Base-by-base conservation (phyloP, 1,140 invertebrate species). In the Pseudomyrmex flavicornis region DNA sequence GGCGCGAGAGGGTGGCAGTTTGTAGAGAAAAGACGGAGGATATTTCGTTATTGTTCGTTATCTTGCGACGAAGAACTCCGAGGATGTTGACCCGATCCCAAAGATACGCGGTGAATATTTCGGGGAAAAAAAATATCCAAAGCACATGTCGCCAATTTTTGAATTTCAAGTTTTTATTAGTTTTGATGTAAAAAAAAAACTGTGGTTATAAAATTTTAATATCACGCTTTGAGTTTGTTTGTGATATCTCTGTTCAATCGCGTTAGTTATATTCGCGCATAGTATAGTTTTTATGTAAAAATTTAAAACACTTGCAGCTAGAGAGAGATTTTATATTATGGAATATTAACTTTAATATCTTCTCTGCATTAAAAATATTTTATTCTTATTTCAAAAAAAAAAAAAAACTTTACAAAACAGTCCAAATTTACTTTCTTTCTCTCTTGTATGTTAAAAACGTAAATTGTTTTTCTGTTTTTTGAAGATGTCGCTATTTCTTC, bases 1-100 rank as follows among this genome's bases (percentile, higher is more conserved):
- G 20, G 46, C 46, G 74, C 44, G 20, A 72, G 20, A 72, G 56
- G 63, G 69, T 56, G 86, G 68, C 69, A 62, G 72, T 73, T 63
- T 62, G 62, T 70, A 88, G 77, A 89, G 69, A 88, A 88, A 73
- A 70, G 82, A 54, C 52, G 52, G 50, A 44, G 56, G 50, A 72
- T 88, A 88, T 88, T 82, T 88, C 83, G 80, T 88, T 85, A 88
- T 62, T 70, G 65, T 83, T 66, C 61, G 61, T 75, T 58, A 59
- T 66, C 17, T 65, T 22, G 65, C 17, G 22, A 70, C 35, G 59
- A 70, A 70, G 7, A 17, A 48, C 15, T 13, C 17, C 12, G n/a
- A 10, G 65, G 22, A 17, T 44, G 76, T 35, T 59, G 63, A 70
- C 20, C 69, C 26, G 20, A 12, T 59, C 7, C 15, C 12, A 15